These are phyloP conservation scores for Eremobia ochroleuca DNA, from an alignment of 2,888 invertebrate genomes.

Conservation along the genomic window DNA sequence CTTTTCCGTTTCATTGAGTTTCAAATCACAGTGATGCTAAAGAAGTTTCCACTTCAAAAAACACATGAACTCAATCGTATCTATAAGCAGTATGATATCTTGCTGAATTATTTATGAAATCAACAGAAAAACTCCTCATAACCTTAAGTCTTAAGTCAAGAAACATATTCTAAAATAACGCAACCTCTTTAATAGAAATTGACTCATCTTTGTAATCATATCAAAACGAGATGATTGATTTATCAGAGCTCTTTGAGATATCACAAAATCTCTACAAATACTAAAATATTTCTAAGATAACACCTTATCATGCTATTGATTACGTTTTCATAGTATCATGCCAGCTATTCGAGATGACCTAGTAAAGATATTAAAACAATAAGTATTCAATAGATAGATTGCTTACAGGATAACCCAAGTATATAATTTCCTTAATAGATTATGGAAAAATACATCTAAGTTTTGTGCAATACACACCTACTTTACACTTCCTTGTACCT, in stretches of 20 bases:
- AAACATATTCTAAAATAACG: conserved; percentile 13
- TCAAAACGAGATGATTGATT: conserved; percentile 31
- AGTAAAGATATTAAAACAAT: conserved; percentile 13
- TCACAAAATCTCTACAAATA: conserved; percentile 41
- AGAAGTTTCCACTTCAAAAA: too few relatives aligned
- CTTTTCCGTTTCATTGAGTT: too few relatives aligned
- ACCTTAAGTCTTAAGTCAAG: neutral
- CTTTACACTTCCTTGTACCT: too few relatives aligned
- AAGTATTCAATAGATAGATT: conserved; percentile 12
- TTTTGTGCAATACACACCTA: too few relatives aligned
- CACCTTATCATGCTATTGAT: conserved; percentile 35
- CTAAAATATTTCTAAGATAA: conserved; percentile 24
- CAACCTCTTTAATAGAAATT: conserved; percentile 14
- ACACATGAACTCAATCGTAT: neutral
- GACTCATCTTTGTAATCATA: conserved; percentile 29
- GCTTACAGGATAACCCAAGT: neutral
- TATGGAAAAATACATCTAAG: neutral
- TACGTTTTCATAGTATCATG: conserved; percentile 6
- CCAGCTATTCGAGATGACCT: neutral
- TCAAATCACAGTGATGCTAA: too few relatives aligned
- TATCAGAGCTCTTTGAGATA: conserved; percentile 22
- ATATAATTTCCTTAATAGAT: neutral
- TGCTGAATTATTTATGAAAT: neutral
- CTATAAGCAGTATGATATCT: neutral
- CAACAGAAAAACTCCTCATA: neutral